phyloP scores from a whole-genome alignment of 2,113 vertebrate species.

The Melanocharis versteri region DNA sequence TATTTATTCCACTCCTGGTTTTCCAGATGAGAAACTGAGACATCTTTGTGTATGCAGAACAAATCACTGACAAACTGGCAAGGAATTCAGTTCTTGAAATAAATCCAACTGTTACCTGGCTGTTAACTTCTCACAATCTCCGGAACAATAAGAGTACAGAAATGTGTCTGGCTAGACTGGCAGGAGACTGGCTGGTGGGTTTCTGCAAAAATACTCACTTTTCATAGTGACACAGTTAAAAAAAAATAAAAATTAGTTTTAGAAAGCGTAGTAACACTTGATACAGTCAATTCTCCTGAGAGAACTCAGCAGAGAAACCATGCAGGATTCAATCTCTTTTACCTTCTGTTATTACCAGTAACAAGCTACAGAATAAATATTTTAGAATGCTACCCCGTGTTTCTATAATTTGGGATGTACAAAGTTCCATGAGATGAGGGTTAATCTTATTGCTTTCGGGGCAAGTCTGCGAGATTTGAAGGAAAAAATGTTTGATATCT shows the following conservation, averaged over 20 bases:
- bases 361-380: background rate
- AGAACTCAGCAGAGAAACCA: background rate
- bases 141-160: background rate
- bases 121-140: background rate
- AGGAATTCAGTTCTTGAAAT: background rate
- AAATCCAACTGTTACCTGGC: background rate
- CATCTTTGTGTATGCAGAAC: background rate
- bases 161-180: background rate
- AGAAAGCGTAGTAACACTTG: background rate
- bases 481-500: background rate
- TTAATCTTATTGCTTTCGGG: background rate
- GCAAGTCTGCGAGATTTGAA: background rate
- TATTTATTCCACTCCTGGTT: background rate
- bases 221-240: background rate
- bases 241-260: background rate
- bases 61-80: background rate
- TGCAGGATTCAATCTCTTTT: background rate
- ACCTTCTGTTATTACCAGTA: background rate
- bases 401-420: background rate
- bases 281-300: background rate
- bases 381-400: accelerated
- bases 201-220: background rate
- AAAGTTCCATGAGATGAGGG: background rate
- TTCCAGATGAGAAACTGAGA: background rate
- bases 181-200: background rate